Evolutionary conservation across 1,140 invertebrate species (phyloP), one percentile per base, ranked within the genome.

Genomic region (Vollenhovia emeryi): DNA sequence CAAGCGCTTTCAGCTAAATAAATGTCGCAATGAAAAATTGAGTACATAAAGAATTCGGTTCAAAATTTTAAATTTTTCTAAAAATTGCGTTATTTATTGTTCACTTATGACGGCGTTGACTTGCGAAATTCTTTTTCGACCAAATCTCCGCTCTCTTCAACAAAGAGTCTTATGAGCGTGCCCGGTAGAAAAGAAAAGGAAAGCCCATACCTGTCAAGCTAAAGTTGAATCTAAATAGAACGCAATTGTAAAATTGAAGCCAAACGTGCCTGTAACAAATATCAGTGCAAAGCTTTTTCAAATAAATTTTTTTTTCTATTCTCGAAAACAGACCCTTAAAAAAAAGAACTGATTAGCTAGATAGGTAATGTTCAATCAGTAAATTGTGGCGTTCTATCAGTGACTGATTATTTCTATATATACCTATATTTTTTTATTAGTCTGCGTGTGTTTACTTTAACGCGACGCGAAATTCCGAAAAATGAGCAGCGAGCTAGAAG

Each of bases 1-100:
- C 78, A 82, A 33, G 78, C 78, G 78, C 66, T 45, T 73, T 82
- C 3, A 7, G 7, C 11, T 71, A 57, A 82, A 82, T 82, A 82
- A 73, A 82, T 40, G 40, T 82, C 66, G 36, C 50, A 21, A 57
- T 73, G 33, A 73, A 48, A 82, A 71, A 82, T 24, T 24, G 50
- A 24, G n/a, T 11, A 13, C 50, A 57, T 71, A 71, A 82, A 82
- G n/a, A 82, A 57, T 43, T 7, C 21, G 2, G 15, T 57, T 21
- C 5, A 18, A 82, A 80, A 33, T 33, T 73, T 43, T 33, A 15
- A 36, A 18, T 27, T 30, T 33, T 57, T 13, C 8, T 24, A n/a
- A 24, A 57, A 40, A 82, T 30, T 11, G 27, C 27, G 7, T 43
- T 45, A 71, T 57, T 80, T 52, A 15, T 24, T 40, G 15, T 52